Evolutionary conservation across 2,113 vertebrate genomes (phyloP).

Genomic region (Nothocercus julius): DNA sequence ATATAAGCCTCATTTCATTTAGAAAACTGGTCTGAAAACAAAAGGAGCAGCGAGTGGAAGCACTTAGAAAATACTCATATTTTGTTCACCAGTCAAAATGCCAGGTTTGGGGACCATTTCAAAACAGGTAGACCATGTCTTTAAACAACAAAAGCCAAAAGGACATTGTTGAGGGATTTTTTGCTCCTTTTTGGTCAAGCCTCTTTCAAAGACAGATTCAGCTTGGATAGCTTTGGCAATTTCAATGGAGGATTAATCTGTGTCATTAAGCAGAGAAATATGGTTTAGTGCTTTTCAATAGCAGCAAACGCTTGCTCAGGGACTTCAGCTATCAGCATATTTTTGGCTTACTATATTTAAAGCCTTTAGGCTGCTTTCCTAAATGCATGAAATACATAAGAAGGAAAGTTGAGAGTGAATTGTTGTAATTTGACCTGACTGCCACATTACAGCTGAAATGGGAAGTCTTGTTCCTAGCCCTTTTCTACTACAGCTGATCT

Average conservation of each 20-base stretch:
- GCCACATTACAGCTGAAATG: not conserved
- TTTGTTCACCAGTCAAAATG: not conserved
- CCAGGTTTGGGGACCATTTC: not conserved
- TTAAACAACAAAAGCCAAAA: not conserved
- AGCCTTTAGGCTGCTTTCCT: not conserved
- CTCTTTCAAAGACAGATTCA: not conserved
- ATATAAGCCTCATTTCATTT: conserved; percentile 22
- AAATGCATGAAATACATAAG: not conserved
- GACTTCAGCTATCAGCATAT: conserved; percentile 4
- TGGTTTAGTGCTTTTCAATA: conserved; percentile 31
- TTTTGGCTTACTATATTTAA: conserved; percentile 1
- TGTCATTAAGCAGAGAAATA: conserved; percentile 54
- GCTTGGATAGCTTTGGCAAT: not conserved
- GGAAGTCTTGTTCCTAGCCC: not conserved
- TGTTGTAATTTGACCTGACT: not conserved
- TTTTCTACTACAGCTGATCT: not conserved
- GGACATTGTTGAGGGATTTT: not conserved
- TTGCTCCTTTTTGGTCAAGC: not conserved
- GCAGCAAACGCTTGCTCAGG: conserved; percentile 38
- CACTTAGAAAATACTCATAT: not conserved
- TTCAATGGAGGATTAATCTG: conserved; percentile 38
- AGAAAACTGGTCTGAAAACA: conserved; percentile 32
- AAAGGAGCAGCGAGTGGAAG: not conserved
- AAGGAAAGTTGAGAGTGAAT: not conserved
- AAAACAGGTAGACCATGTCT: not conserved